Evolutionary conservation across 2,888 invertebrate species (phyloP).

Genomic region (Stenodera caucasica): DNA sequence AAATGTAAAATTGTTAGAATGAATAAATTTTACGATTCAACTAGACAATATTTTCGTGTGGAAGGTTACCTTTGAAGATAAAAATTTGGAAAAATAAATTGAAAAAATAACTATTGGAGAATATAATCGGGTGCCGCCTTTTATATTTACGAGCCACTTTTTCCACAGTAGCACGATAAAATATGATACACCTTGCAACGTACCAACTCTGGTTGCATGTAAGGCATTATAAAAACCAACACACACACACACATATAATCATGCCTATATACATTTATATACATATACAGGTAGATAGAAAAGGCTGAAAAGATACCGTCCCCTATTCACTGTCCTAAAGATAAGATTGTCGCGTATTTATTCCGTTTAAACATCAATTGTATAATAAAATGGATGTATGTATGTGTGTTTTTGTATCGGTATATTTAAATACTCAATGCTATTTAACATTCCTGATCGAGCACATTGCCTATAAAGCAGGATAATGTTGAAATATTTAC

Average conservation of each 20-base stretch:
- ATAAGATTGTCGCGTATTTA: slow-evolving; percentile 44
- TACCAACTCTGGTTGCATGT: slow-evolving; percentile 7
- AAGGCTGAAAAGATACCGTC: neutral
- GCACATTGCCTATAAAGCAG: neutral
- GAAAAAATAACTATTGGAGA: neutral
- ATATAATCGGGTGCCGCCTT: slow-evolving; percentile 2
- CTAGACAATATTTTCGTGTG: too few species aligned
- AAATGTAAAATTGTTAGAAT: too few species aligned
- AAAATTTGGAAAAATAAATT: neutral
- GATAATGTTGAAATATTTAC: slow-evolving; percentile 6
- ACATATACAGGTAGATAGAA: neutral
- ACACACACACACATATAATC: neutral
- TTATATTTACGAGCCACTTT: slow-evolving; percentile 7
- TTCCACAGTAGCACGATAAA: slow-evolving; percentile 5
- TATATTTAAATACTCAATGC: neutral
- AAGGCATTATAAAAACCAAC: slow-evolving; percentile 2
- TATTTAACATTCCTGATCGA: slow-evolving; percentile 1
- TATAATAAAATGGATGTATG: slow-evolving; percentile 36
- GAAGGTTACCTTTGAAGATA: too few species aligned
- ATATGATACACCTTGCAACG: slow-evolving; percentile 8
- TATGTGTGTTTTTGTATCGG: neutral
- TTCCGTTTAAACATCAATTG: slow-evolving; percentile 42
- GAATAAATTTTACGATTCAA: too few species aligned
- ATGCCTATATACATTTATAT: too few species aligned
- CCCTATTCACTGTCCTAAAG: slow-evolving; percentile 30